Percentiles rank a stretch among this genome's conserved stretches.
Conservation (phyloP, 2,888 invertebrate species). For the Branchinecta sandiegonensis region DNA sequence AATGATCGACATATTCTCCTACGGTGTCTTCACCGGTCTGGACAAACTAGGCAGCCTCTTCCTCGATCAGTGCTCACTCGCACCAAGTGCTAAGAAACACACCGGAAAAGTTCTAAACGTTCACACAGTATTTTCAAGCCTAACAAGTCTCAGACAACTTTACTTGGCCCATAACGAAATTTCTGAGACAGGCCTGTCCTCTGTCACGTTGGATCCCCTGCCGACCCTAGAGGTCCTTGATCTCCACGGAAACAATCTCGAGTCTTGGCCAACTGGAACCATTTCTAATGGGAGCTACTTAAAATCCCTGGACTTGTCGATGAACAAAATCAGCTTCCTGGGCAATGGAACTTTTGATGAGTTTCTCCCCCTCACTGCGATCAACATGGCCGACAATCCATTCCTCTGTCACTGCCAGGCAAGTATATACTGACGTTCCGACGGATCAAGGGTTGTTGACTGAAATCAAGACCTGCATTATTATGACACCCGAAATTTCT, state of each 20-base stretch:
- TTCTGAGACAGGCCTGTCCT: neutral
- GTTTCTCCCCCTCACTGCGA: conserved; percentile 35
- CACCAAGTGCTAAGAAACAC: conserved; percentile 31
- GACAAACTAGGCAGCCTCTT: conserved; percentile 11
- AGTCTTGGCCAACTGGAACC: conserved; percentile 31
- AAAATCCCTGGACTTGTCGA: conserved; percentile 39
- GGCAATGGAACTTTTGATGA: conserved; percentile 44
- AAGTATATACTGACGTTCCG: conserved; percentile 32
- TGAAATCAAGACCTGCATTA: too few species aligned
- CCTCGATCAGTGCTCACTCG: conserved; percentile 18
- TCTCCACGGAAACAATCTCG: conserved; percentile 42
- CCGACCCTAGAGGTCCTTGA: conserved; percentile 37
- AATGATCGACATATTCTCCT: neutral
- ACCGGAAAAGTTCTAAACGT: conserved; percentile 29
- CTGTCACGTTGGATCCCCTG: conserved; percentile 25
- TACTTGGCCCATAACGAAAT: conserved; percentile 43
- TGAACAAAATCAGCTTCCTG: conserved; percentile 43
- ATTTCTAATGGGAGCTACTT: conserved; percentile 36
- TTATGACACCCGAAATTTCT: too few species aligned
- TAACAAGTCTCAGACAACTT: conserved; percentile 37
- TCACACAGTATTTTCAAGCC: conserved; percentile 35
- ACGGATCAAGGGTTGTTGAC: too few species aligned
- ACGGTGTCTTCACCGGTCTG: conserved; percentile 19
- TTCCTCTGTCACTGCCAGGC: conserved; percentile 46
- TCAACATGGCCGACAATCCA: conserved; percentile 42